A percentile compares a stretch with the other conserved stretches of the same genome.
Conservation (phyloP, 2,113 vertebrate genomes). For the Sarotherodon lohbergeri region DNA sequence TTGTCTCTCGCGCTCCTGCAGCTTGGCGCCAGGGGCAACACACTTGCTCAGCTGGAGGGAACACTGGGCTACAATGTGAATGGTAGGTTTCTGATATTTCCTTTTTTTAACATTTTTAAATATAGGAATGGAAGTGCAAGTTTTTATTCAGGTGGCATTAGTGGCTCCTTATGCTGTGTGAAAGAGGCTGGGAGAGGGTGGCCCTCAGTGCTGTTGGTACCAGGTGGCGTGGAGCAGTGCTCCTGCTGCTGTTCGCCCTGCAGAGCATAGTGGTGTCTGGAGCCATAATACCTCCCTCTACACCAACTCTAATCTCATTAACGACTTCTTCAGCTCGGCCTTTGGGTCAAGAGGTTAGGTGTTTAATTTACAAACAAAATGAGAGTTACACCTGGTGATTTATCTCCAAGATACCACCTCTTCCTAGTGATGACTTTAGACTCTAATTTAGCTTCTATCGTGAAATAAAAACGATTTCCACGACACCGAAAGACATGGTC, state of each 20-base stretch:
- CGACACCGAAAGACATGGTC: background rate
- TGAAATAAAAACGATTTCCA: background rate
- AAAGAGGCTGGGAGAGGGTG: background rate
- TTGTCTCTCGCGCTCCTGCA: constrained; percentile 82
- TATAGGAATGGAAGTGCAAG: background rate
- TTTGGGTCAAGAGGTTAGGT: constrained; percentile 34
- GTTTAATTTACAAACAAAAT: constrained; percentile 22
- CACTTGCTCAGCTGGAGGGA: constrained; percentile 74
- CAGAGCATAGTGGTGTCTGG: constrained; percentile 63
- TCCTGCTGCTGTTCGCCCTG: constrained; percentile 20
- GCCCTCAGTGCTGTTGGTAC: constrained; percentile 51
- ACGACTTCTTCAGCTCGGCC: constrained; percentile 37
- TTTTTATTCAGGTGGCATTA: background rate
- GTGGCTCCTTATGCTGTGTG: background rate
- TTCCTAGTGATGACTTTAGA: background rate
- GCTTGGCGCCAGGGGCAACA: constrained; percentile 81
- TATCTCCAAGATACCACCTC: background rate
- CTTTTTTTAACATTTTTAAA: background rate
- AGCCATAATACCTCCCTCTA: constrained; percentile 65
- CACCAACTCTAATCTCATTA: constrained; percentile 68
- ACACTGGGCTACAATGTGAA: constrained; percentile 78
- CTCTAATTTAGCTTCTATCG: background rate
- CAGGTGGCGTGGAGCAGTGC: constrained; percentile 54
- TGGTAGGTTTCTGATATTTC: constrained; percentile 62
- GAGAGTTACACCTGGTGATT: background rate